These are phyloP conservation scores for Idaea aversata DNA, from an alignment of 2,888 invertebrate species.

Conservation along the genomic window DNA sequence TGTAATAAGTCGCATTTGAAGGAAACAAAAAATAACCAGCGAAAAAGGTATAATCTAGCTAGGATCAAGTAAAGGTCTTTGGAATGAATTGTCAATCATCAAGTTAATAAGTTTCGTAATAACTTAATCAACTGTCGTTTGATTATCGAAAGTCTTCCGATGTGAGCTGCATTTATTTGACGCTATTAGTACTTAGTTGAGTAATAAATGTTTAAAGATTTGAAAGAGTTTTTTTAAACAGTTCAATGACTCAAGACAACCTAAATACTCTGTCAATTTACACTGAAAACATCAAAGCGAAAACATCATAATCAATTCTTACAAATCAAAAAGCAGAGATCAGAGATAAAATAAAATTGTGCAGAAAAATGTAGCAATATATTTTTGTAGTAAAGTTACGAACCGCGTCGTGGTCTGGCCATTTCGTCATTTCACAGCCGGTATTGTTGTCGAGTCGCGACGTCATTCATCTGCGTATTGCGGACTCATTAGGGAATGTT, in stretches of 20 bases:
- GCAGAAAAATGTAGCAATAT: background rate
- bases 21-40: too few species aligned
- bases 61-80: too few species aligned
- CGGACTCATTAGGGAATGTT: conserved; percentile 56
- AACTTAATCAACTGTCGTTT: too few species aligned
- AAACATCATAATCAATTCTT: background rate
- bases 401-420: conserved; percentile 16
- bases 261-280: background rate
- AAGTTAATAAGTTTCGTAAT: too few species aligned
- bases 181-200: too few species aligned
- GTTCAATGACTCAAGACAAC: background rate
- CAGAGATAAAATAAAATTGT: background rate
- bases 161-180: too few species aligned
- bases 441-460: conserved; percentile 45
- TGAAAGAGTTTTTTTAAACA: background rate
- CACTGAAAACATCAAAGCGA: background rate
- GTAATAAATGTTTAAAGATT: background rate
- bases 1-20: too few species aligned
- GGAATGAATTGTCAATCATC: too few species aligned
- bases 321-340: background rate
- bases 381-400: background rate
- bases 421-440: conserved; percentile 38
- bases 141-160: too few species aligned
- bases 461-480: conserved; percentile 46
- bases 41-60: too few species aligned